Percentiles rank a stretch among this genome's conserved stretches.
These are phyloP conservation scores for Camponotus pennsylvanicus DNA, from an alignment of 1,140 invertebrate genomes.

Conservation along the genomic window DNA sequence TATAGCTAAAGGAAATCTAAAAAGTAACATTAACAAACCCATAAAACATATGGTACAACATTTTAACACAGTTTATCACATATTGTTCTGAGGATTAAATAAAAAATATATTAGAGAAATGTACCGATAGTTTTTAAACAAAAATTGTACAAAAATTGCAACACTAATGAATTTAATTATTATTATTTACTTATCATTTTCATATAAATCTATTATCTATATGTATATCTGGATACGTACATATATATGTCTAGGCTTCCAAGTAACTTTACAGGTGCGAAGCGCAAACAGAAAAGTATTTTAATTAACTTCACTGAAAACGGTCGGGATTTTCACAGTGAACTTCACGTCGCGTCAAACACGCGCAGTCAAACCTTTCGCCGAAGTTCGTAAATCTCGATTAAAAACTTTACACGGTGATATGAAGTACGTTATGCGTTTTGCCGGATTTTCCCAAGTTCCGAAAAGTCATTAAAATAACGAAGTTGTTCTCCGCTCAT, in stretches of 20 bases:
- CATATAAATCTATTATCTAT: background rate
- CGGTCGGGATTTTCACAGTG: slow-evolving; percentile 30
- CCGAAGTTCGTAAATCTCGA: slow-evolving; percentile 54
- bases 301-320: slow-evolving; percentile 56
- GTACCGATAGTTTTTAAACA: background rate
- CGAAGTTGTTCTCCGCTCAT: slow-evolving; percentile 35
- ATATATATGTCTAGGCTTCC: background rate
- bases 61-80: background rate
- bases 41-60: slow-evolving; percentile 13
- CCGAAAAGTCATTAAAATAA: slow-evolving; percentile 58
- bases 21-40: slow-evolving; percentile 6
- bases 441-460: slow-evolving; percentile 49
- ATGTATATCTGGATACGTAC: background rate
- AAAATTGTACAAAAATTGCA: background rate
- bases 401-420: slow-evolving; percentile 59
- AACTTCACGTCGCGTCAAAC: slow-evolving; percentile 53
- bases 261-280: background rate
- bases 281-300: slow-evolving; percentile 42
- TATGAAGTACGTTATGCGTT: slow-evolving; percentile 46
- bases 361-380: slow-evolving; percentile 48
- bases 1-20: slow-evolving; percentile 9
- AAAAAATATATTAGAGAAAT: background rate
- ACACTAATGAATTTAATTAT: background rate
- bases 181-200: background rate
- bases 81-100: no score